Evolutionary conservation across 2,797 vertebrate species (phyloP), one percentile per base, ranked within the genome.

Genomic region (Protosalanx chinensis): DNA sequence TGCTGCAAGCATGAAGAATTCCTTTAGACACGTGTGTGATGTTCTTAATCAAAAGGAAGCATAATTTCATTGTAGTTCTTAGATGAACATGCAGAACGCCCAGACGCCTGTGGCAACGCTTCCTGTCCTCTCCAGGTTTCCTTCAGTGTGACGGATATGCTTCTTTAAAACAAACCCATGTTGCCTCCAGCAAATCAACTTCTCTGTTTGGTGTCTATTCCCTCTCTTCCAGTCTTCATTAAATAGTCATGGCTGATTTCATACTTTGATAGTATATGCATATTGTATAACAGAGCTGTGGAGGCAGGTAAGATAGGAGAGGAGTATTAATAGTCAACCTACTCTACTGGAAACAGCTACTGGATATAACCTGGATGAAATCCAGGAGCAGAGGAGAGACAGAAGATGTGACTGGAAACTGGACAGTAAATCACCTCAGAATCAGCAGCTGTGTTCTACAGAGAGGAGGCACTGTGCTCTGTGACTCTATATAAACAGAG

Each of bases 171-270:
- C 87, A 90, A 89, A 89, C 90, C 89, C 88, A 88, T 85, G 84
- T 81, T 2, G 86, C 91, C 89, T 84, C 85, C 76, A 90, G 89
- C 87, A 57, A 85, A 89, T 84, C 81, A 76, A 80, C 86, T 77
- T 81, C 79, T 86, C 84, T 84, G 86, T 84, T 70, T 74, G 72
- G 81, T 79, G 20, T 4, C 16, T n/a, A n/a, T 46, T 37, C 37
- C 4, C 76, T 81, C 79, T 79, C 63, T 86, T 84, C 79, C 81
- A 76, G 81, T 71, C 57, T 83, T 88, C 88, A 91, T 92, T 91
- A 92, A 92, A 90, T 80, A 90, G 93, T 90, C 81, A 92, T 92
- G 81, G 18, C 77, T 79, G 85, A 92, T 92, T 90, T 88, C 18
- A 16, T 79, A 84, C 89, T 90, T 90, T 91, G 90, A 92, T 91